Base-by-base conservation (phyloP, 2,797 vertebrate species). In the Poecilia gillii region DNA sequence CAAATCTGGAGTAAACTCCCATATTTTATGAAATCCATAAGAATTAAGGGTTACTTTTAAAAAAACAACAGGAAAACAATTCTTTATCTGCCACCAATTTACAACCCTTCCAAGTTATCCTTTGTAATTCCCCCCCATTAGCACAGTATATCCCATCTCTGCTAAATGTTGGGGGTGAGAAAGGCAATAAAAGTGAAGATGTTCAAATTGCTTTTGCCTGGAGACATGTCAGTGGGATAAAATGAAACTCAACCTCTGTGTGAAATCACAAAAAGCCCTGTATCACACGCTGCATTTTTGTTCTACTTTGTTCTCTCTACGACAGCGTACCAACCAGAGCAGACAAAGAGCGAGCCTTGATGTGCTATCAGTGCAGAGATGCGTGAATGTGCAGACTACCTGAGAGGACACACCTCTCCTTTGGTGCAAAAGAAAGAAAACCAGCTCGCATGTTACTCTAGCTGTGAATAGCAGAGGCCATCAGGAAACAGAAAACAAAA, bases 341-440 rank as follows among this genome's bases (percentile, higher is more conserved):
- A 71, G 39, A 57, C 73, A 33, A 77, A 74, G 53, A 72, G 51
- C 81, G 76, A 18, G 72, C 75, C 53, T 82, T 85, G 80, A 85
- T 80, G 84, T 75, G 88, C 79, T 74, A 88, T 85, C 83, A 77
- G 72, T 76, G 73, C 72, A 46, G 49, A 77, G 80, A 73, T 90
- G 93, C 28, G 43, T 92, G 90, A 89, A 81, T 78, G 59, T 79
- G 85, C 72, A 85, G 82, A 86, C 76, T 88, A 87, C 87, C 87
- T 85, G 79, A 84, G 87, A 81, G 86, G 91, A 90, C 94, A 93
- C 92, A 90, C 92, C 94, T 94, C 93, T 92, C 88, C 91, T 92
- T 84, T 91, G 79, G 74, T 89, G 84, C 64, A 82, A 81, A 88
- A 90, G 84, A 94, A 94, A 92, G 89, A 90, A 78, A 87, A 49